Conservation (phyloP, 1,140 invertebrate genomes). For the Brachionus calyciflorus region DNA sequence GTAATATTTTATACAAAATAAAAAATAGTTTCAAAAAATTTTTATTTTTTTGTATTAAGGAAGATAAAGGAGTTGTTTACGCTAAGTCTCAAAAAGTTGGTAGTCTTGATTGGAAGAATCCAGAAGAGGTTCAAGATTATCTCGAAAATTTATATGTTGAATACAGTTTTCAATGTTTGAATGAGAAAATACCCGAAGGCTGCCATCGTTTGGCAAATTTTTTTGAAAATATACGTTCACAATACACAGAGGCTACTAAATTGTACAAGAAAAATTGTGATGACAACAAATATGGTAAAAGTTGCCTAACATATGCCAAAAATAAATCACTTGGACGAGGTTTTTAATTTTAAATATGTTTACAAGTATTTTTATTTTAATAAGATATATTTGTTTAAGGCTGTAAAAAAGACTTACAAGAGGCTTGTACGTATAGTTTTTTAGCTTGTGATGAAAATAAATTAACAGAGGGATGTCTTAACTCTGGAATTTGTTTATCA, state of each 20-base stretch:
- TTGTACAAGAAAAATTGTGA: conserved; percentile 46
- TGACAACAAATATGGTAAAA: conserved; percentile 25
- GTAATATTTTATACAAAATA: background rate
- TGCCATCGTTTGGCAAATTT: conserved; percentile 47
- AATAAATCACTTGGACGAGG: conserved; percentile 28
- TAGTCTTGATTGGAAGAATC: conserved; percentile 34
- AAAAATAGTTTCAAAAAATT: background rate
- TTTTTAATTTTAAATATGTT: background rate
- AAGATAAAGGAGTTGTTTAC: background rate
- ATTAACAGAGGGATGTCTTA: conserved; percentile 26
- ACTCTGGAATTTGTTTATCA: conserved; percentile 18
- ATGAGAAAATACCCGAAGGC: conserved; percentile 37
- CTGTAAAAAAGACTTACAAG: conserved; percentile 1
- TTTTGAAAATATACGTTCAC: conserved; percentile 11
- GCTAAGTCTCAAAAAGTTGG: conserved; percentile 17
- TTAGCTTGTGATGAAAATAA: conserved; percentile 23
- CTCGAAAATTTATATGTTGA: conserved; percentile 41
- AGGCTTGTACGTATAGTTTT: conserved; percentile 25
- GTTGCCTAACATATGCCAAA: conserved; percentile 35
- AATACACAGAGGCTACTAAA: conserved; percentile 33
- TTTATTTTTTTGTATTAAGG: background rate
- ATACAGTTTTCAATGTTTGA: conserved; percentile 44
- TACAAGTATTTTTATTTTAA: background rate
- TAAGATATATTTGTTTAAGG: background rate
- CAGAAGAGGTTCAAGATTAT: conserved; percentile 47